Evolutionary conservation across 1,140 invertebrate genomes (phyloP).

Genomic region (Hypothenemus hampei): DNA sequence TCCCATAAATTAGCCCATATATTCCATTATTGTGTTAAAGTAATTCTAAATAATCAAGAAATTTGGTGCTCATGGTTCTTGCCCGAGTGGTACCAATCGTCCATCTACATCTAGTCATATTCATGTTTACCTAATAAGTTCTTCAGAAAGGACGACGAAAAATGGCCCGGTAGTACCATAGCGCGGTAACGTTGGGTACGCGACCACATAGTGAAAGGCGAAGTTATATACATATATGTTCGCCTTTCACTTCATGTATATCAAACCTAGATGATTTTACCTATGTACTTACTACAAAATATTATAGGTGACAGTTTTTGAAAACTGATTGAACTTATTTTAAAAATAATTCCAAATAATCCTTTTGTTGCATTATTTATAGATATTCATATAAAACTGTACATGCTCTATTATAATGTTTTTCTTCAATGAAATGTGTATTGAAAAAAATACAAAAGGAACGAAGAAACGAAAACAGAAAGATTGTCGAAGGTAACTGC

Average conservation of each 20-base stretch:
- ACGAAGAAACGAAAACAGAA: not conserved
- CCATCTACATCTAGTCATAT: not conserved
- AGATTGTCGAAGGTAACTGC: conserved; percentile 1
- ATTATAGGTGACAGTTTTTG: not conserved
- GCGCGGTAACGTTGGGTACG: not conserved
- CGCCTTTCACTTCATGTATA: not conserved
- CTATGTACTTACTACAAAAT: not conserved
- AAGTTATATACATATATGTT: not conserved
- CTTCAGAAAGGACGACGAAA: too few relatives aligned
- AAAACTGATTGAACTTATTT: not conserved
- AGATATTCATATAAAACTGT: too few relatives aligned
- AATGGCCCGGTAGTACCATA: not conserved
- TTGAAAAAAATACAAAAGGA: not conserved
- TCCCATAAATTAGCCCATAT: too few relatives aligned
- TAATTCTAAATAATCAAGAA: too few relatives aligned
- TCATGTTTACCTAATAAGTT: conserved; percentile 15
- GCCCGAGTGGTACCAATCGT: not conserved
- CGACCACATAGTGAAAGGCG: not conserved
- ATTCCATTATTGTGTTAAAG: too few relatives aligned
- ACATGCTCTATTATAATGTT: too few relatives aligned
- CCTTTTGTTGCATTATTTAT: too few relatives aligned
- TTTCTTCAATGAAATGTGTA: not conserved
- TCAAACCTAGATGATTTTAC: not conserved
- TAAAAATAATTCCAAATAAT: too few relatives aligned
- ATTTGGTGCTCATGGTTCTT: not conserved